Percentiles rank a stretch among this genome's conserved stretches.
Conservation (phyloP, 2,888 invertebrate species). For the Criorhina ranunculi region DNA sequence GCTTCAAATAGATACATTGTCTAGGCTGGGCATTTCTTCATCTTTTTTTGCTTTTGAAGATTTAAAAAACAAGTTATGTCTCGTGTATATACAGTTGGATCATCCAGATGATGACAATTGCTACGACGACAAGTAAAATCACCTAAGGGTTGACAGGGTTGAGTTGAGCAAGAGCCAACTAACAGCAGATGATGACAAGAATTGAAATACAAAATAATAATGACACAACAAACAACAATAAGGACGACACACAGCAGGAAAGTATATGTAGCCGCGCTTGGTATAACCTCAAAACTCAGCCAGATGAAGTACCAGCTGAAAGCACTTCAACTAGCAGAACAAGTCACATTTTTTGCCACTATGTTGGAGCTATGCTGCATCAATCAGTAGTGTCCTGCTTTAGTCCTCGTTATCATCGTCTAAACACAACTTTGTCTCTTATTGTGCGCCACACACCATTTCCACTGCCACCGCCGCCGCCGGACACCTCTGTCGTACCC, state of each 20-base stretch:
- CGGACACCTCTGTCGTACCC: constrained; percentile 45
- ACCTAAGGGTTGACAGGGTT: constrained; percentile 65
- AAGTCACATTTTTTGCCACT: constrained; percentile 55
- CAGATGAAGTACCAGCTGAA: constrained; percentile 67
- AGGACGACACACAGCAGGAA: constrained; percentile 24
- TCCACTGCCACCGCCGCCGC: not conserved
- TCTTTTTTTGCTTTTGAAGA: constrained; percentile 20
- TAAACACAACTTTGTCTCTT: constrained; percentile 75
- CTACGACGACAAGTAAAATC: constrained; percentile 51
- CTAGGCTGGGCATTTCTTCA: constrained; percentile 38
- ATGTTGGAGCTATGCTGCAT: not conserved
- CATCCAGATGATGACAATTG: constrained; percentile 31
- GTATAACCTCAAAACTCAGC: constrained; percentile 63
- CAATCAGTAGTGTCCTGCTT: constrained; percentile 63
- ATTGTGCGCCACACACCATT: constrained; percentile 71
- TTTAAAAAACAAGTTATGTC: constrained; percentile 24
- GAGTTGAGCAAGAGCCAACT: constrained; percentile 42
- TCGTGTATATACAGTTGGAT: constrained; percentile 37
- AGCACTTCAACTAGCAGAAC: constrained; percentile 55
- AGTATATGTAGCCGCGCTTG: constrained; percentile 24
- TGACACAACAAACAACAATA: constrained; percentile 69
- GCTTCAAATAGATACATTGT: constrained; percentile 58
- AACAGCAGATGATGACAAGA: constrained; percentile 20
- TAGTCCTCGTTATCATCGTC: constrained; percentile 73
- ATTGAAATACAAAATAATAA: constrained; percentile 63